Base-by-base conservation (phyloP, 2,113 vertebrate genomes). In the Ameiurus melas region DNA sequence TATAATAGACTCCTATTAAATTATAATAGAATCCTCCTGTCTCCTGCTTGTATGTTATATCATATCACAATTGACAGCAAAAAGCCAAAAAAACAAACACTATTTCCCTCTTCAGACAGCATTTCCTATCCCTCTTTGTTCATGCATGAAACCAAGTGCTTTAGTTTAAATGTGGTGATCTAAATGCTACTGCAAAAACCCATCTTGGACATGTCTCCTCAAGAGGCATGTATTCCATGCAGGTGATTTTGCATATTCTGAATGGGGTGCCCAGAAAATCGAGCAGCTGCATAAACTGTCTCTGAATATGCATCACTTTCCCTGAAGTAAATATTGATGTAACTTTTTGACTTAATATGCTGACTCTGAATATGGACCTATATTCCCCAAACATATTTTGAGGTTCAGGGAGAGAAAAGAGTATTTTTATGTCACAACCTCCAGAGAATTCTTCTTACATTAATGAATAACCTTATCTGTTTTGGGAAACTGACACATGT, bases 251-350 rank as follows among this genome's bases (percentile, higher is more conserved):
- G 30, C 47, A 51, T 51, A 57, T 81, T 81, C 22, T 60, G 20
- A 82, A 62, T 60, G 33, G 30, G 53, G 8, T 60, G 55, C 55
- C 55, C 14, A 60, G 17, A 60, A 82, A 82, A 82, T 36, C 20
- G 9, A 58, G 57, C 57, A 60, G n/a, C 80, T 82, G 33, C 57
- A 82, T 60, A 55, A 55, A 27, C 51, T 73, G 19, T 10, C 25
- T 57, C 27, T 82, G 57, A 82, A 82, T 39, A 58, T 82, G 33
- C 30, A 82, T 81, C 78, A 20, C 25, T n/a, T 78, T 51, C 10
- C 47, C 22, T 78, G 47, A 57, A 57, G 78, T 82, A 82, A 82
- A 82, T 62, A 39, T 16, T 60, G 57, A 82, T 62, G 33, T 1
- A 82, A 60, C 4, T 36, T 81, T 81, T 81, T 55, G 17, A 81